phyloP scores from a whole-genome alignment of 1,140 invertebrate genomes.

The Drosophila tristis region DNA sequence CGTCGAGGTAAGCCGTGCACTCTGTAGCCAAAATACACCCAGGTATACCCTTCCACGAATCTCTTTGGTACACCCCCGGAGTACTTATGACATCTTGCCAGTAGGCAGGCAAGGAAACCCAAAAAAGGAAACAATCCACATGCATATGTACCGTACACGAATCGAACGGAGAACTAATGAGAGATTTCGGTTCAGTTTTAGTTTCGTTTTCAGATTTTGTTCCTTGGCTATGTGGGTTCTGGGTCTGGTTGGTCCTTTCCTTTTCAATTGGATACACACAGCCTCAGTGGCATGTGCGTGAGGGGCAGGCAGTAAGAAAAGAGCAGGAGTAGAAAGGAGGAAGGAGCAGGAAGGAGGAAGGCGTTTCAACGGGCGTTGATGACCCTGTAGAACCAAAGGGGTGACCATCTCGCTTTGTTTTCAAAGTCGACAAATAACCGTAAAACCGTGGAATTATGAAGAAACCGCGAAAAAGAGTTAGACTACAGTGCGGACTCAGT shows the following conservation, averaged over 20 bases:
- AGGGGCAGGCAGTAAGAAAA: slow-evolving; percentile 9
- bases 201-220: slow-evolving; percentile 69
- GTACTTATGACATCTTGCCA: no score
- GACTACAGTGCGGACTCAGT: no score
- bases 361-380: slow-evolving; percentile 56
- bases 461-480: no score
- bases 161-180: slow-evolving; percentile 60
- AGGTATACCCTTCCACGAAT: no score
- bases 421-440: no score
- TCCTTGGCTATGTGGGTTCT: no score
- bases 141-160: slow-evolving; percentile 1
- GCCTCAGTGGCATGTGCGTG: slow-evolving; percentile 36
- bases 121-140: neutral
- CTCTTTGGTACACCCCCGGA: no score
- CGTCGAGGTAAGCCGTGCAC: no score
- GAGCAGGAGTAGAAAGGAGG: slow-evolving; percentile 13
- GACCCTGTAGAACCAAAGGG: no score
- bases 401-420: no score
- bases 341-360: slow-evolving; percentile 12
- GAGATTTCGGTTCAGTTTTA: slow-evolving; percentile 69
- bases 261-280: slow-evolving; percentile 71
- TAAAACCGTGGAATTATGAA: no score
- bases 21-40: no score
- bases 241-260: slow-evolving; percentile 27
- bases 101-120: slow-evolving; percentile 31